Evolutionary conservation across 2,888 invertebrate species (phyloP).

Genomic region (Neoitamus cyanurus): DNA sequence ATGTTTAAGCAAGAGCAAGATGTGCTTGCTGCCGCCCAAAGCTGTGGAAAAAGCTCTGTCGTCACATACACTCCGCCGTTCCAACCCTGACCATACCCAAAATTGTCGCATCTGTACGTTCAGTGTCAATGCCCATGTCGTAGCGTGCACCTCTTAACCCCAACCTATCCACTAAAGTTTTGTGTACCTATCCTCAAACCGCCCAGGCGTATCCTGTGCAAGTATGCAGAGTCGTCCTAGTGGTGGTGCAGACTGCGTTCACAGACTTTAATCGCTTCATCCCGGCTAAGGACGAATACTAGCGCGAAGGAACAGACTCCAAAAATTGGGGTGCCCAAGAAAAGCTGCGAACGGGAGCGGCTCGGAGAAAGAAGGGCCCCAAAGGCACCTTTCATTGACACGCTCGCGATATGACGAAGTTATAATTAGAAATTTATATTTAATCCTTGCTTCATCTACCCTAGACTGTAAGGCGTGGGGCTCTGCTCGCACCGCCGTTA

Average conservation of each 20-base stretch:
- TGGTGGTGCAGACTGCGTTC: constrained; percentile 25
- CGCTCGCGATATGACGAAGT: background rate
- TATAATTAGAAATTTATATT: constrained; percentile 30
- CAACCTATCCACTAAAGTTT: constrained; percentile 29
- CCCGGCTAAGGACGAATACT: background rate
- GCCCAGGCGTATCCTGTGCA: background rate
- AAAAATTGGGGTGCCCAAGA: background rate
- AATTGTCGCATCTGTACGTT: constrained; percentile 40
- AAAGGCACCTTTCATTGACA: background rate
- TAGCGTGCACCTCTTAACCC: constrained; percentile 14
- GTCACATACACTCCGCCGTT: constrained; percentile 13
- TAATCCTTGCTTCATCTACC: background rate
- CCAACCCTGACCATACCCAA: constrained; percentile 47
- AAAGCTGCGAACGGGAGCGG: background rate
- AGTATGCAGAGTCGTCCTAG: background rate
- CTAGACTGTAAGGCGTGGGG: background rate
- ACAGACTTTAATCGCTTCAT: background rate
- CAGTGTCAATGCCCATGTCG: constrained; percentile 35
- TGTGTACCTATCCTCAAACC: constrained; percentile 1
- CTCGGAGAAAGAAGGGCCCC: background rate
- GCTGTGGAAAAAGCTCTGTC: constrained; percentile 16
- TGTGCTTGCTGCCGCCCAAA: background rate
- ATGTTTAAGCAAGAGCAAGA: background rate
- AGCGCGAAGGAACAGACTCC: background rate
- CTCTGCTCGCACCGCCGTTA: background rate